Evolutionary conservation across 35 echinoderm and acorn worm species (phyloP).

Genomic region (Diadema setosum): DNA sequence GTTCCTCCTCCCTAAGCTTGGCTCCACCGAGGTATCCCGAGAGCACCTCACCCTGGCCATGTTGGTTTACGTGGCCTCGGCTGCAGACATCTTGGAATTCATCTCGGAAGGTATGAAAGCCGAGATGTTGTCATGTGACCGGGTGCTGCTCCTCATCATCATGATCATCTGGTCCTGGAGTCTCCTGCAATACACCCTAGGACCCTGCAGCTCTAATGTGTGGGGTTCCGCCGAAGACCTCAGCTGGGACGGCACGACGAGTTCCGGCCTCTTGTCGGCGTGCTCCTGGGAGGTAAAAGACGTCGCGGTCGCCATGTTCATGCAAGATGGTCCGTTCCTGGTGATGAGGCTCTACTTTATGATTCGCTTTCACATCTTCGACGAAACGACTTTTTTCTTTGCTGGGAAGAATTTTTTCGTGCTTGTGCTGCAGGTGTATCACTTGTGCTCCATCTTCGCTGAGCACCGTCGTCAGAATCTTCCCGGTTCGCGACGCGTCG

Average conservation of each 20-base stretch:
- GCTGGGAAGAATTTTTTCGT: conserved; percentile 86
- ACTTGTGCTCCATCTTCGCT: conserved; percentile 52
- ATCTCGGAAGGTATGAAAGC: conserved; percentile 63
- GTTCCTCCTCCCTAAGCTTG: conserved; percentile 77
- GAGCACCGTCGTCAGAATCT: background rate
- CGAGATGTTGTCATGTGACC: conserved; percentile 43
- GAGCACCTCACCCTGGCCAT: conserved; percentile 73
- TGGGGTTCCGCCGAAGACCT: conserved; percentile 40
- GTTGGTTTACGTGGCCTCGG: conserved; percentile 86
- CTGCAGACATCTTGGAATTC: conserved; percentile 94
- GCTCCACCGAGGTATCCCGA: conserved; percentile 44
- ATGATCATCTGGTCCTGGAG: conserved; percentile 73
- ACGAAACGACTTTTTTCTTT: conserved; percentile 81
- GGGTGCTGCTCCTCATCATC: conserved; percentile 36
- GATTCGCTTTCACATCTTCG: conserved; percentile 32
- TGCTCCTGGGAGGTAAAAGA: conserved; percentile 73
- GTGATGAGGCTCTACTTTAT: conserved; percentile 72
- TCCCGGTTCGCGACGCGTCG: background rate
- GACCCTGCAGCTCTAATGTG: conserved; percentile 56
- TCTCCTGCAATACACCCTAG: conserved; percentile 76
- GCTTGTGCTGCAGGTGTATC: conserved; percentile 78
- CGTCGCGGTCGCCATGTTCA: conserved; percentile 50
- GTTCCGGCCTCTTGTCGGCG: conserved; percentile 34
- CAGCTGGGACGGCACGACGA: background rate
- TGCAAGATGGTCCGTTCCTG: conserved; percentile 86